Percentiles rank a stretch among this genome's conserved stretches.
phyloP scores from a whole-genome alignment of 2,797 vertebrate species.

The Halcyon badia region DNA sequence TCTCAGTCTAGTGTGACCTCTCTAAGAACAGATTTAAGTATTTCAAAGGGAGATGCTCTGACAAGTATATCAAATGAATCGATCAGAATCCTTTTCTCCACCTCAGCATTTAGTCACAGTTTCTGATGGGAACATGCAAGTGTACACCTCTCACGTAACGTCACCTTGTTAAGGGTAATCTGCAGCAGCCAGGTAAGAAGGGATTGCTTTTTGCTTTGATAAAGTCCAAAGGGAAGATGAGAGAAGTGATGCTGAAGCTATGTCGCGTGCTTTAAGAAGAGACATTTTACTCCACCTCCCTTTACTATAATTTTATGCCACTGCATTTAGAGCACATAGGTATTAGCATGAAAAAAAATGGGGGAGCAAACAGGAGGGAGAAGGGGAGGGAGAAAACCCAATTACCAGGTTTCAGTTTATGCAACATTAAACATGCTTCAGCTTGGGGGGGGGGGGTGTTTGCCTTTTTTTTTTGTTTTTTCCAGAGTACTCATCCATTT shows the following conservation, averaged over 20 bases:
- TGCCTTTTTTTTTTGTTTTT: background rate
- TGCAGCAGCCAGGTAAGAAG: background rate
- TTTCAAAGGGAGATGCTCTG: background rate
- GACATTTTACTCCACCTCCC: background rate
- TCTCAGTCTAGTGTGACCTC: background rate
- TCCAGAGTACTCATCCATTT: background rate
- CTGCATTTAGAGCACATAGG: background rate
- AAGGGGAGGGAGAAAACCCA: background rate
- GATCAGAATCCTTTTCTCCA: slow-evolving; percentile 49
- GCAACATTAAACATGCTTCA: background rate
- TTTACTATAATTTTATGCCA: background rate
- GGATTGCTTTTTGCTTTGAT: background rate
- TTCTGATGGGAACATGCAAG: slow-evolving; percentile 29
- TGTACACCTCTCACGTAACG: background rate
- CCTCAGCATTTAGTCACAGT: slow-evolving; percentile 19
- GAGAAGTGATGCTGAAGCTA: background rate
- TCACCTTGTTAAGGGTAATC: slow-evolving; percentile 7
- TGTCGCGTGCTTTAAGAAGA: background rate
- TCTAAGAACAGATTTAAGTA: slow-evolving; percentile 25
- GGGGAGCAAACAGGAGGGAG: background rate
- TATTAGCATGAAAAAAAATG: background rate
- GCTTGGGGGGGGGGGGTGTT: background rate
- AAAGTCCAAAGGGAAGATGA: background rate
- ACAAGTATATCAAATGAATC: slow-evolving; percentile 40
- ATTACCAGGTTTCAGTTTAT: background rate